phyloP scores from a whole-genome alignment of 2,888 invertebrate genomes.

The Chalcis sispes region DNA sequence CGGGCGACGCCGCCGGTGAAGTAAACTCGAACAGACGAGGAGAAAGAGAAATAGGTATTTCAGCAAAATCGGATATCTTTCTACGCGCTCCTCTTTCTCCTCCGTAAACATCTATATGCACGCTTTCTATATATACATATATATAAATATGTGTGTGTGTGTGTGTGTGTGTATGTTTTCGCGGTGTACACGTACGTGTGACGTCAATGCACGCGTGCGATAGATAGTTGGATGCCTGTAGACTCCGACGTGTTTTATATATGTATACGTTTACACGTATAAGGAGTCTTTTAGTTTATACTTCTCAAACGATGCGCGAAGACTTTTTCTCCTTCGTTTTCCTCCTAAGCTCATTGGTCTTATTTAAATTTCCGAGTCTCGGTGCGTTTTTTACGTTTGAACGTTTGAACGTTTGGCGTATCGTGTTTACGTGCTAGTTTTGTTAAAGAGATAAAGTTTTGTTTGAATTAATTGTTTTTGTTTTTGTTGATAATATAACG shows the following conservation, averaged over 20 bases:
- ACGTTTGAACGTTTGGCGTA: too few relatives aligned
- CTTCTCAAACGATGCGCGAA: too few relatives aligned
- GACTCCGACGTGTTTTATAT: conserved; percentile 58
- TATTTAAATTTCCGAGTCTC: too few relatives aligned
- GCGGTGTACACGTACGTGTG: too few relatives aligned
- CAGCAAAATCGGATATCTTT: conserved; percentile 56
- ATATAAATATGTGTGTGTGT: not conserved
- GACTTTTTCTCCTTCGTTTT: too few relatives aligned
- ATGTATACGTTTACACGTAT: not conserved
- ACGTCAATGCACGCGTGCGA: conserved; percentile 60
- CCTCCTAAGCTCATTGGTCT: not conserved
- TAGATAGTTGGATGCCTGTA: conserved; percentile 67
- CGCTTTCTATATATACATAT: not conserved
- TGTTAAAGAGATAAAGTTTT: too few relatives aligned
- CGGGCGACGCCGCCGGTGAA: conserved; percentile 57
- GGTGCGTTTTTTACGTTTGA: too few relatives aligned
- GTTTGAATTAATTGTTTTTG: too few relatives aligned
- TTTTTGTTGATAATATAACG: too few relatives aligned
- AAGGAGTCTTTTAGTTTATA: too few relatives aligned
- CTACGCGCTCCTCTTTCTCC: too few relatives aligned
- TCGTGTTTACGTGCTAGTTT: too few relatives aligned
- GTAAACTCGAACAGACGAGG: conserved; percentile 40
- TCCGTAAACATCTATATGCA: conserved; percentile 56
- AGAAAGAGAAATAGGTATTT: conserved; percentile 59
- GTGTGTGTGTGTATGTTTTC: not conserved